Percentiles rank a stretch among this genome's conserved stretches.
Conservation (phyloP, 2,888 invertebrate species). For the Amphipyra berbera region DNA sequence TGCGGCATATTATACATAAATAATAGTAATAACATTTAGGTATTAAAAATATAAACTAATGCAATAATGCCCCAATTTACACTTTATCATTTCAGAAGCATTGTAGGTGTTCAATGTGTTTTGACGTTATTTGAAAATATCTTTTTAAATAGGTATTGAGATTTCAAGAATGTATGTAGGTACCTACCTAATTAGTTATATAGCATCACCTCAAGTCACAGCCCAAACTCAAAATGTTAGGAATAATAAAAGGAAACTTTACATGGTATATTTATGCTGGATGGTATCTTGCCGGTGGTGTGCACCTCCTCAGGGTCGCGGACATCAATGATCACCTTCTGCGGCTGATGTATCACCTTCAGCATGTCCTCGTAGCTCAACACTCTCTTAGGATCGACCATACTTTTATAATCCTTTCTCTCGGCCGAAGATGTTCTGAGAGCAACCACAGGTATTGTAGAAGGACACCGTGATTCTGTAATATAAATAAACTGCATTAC, state of each 20-base stretch:
- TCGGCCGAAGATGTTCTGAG: conserved; percentile 47
- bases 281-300: conserved; percentile 92
- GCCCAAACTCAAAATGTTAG: too few species aligned
- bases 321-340: conserved; percentile 93
- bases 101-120: too few species aligned
- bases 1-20: too few species aligned
- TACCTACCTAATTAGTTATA: too few species aligned
- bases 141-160: too few species aligned
- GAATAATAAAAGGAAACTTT: conserved; percentile 61
- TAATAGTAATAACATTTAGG: too few species aligned
- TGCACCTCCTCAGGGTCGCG: conserved; percentile 93
- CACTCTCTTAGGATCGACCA: conserved; percentile 80
- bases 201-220: too few species aligned
- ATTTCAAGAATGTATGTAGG: too few species aligned
- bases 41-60: too few species aligned
- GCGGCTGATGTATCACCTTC: conserved; percentile 77
- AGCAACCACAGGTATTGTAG: neutral
- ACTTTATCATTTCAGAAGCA: too few species aligned
- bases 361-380: conserved; percentile 83
- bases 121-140: too few species aligned
- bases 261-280: conserved; percentile 94
- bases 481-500: conserved; percentile 5
- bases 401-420: conserved; percentile 56
- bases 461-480: conserved; percentile 23
- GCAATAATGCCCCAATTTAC: too few species aligned